Evolutionary conservation across 1,140 invertebrate species (phyloP), one percentile per base, ranked within the genome.

Genomic region (Drosophila parabipectinata): DNA sequence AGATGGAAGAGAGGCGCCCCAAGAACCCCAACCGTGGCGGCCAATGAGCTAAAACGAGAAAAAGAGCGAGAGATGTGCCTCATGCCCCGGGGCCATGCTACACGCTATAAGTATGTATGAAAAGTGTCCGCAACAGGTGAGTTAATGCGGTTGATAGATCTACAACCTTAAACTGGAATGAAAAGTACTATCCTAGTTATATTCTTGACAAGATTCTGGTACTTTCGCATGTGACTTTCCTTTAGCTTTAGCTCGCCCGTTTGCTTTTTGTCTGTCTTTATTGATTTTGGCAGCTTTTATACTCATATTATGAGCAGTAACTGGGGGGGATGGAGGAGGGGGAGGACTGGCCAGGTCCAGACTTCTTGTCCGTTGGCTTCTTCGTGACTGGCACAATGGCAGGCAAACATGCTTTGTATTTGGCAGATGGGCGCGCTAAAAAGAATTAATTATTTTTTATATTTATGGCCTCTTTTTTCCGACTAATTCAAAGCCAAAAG

Each of bases 91-190:
- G 34, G 34, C 14, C 55, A 74, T 32, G 64, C 66, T 71, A 62
- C 63, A 56, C 52, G 58, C 75, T 51, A 55, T 39, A 28, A 37
- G 75, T 82, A 78, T 87, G 75, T 82, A 78, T 87, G 74, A 81
- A 81, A 82, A 87, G 74, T 87, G 83, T 78, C 82, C 74, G 78
- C 82, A 75, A 87, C 82, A 87, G 83, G 82, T 88, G 74, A 87
- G 68, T 79, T 75, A 82, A 87, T 82, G 73, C 74, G 56, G 18
- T 12, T 37, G 34, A 37, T 37, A n/a, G 34, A 14, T 56, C 61
- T 48, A 14, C 51, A 58, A 63, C 41, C 74, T 7, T 51, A 41
- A 55, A 30, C 51, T 50, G 30, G 18, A 9, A 53, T 34, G 9
- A 34, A 34, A 34, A 34, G 53, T 56, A 57, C 74, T 75, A 68